Conservation (phyloP, 2,113 vertebrate species). For the Heliornis fulica region DNA sequence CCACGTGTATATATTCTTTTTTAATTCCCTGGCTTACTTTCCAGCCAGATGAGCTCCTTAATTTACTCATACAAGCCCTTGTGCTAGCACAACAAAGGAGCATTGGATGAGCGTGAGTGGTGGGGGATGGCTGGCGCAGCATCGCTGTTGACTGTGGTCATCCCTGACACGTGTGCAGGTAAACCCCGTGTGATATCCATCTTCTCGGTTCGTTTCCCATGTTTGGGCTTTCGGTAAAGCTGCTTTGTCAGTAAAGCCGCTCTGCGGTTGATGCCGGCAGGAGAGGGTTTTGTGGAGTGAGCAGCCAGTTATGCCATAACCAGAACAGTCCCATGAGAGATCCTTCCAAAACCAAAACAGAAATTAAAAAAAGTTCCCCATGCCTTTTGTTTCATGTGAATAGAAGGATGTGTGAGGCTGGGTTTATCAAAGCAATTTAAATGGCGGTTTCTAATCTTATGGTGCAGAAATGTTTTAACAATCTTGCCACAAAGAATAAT, state of each 20-base stretch:
- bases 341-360: neutral
- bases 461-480: conserved; percentile 1
- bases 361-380: neutral
- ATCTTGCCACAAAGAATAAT: neutral
- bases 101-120: fast-evolving
- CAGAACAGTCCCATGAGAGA: neutral
- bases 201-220: neutral
- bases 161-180: neutral
- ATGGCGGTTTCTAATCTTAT: conserved; percentile 41
- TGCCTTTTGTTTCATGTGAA: conserved; percentile 44
- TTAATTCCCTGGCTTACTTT: neutral
- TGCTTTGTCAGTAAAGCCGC: too few relatives aligned
- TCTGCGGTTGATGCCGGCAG: neutral
- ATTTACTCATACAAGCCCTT: neutral
- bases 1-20: fast-evolving
- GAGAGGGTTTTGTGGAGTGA: neutral
- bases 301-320: neutral
- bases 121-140: neutral
- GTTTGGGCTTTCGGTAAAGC: neutral
- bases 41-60: neutral
- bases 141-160: neutral
- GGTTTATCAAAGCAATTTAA: neutral
- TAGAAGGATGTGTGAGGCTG: conserved; percentile 54
- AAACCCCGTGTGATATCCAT: neutral
- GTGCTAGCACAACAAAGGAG: neutral